Conservation (phyloP, 2,797 vertebrate genomes). For the Diplodus puntazzo region DNA sequence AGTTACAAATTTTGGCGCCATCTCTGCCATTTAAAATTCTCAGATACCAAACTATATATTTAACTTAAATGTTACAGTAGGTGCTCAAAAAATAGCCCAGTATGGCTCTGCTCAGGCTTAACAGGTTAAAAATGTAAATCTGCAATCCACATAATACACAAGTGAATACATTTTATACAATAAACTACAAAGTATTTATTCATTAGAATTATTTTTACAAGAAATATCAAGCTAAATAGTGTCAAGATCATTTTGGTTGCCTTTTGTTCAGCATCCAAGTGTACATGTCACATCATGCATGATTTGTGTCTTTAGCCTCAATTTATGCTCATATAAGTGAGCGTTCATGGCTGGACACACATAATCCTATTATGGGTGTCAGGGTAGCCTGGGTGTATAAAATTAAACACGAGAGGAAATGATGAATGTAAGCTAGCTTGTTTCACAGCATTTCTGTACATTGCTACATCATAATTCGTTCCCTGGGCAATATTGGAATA, state of each 20-base stretch:
- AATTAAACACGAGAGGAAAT: slow-evolving; percentile 66
- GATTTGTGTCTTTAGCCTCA: slow-evolving; percentile 17
- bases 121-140: neutral
- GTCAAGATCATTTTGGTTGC: neutral
- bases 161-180: neutral
- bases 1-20: too few relatives aligned
- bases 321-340: slow-evolving; percentile 37
- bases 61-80: too few relatives aligned
- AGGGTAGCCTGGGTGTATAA: slow-evolving; percentile 55
- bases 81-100: too few relatives aligned
- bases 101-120: too few relatives aligned
- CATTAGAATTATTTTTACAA: neutral
- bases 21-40: too few relatives aligned
- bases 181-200: neutral
- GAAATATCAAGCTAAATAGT: neutral
- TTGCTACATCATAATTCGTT: slow-evolving; percentile 70
- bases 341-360: slow-evolving; percentile 50
- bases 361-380: slow-evolving; percentile 61
- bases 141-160: neutral
- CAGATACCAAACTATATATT: too few relatives aligned
- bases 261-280: slow-evolving; percentile 17
- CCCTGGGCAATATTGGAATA: slow-evolving; percentile 50
- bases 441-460: slow-evolving; percentile 63
- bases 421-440: slow-evolving; percentile 49
- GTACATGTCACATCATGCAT: slow-evolving; percentile 24